These are phyloP conservation scores for Netelia virgata DNA, from an alignment of 2,888 invertebrate species.

Conservation along the genomic window DNA sequence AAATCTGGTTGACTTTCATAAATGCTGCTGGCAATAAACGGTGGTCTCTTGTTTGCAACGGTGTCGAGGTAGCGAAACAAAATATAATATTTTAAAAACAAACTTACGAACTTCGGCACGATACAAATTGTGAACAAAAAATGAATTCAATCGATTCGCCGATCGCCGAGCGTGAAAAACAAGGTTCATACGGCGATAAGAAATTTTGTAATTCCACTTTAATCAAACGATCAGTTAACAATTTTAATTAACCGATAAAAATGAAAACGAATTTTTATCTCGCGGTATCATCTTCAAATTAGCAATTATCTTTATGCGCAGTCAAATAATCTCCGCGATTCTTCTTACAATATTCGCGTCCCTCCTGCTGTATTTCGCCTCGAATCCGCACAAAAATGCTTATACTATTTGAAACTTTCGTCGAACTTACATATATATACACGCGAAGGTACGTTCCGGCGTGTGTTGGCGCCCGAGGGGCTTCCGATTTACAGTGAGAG, in stretches of 20 bases:
- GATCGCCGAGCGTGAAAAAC: too few relatives aligned
- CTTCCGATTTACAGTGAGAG: slow-evolving; percentile 68
- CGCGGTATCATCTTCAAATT: background rate
- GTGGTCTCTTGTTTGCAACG: too few relatives aligned
- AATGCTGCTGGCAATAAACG: too few relatives aligned
- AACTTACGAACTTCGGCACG: background rate
- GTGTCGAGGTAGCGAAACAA: too few relatives aligned
- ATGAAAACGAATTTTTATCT: background rate
- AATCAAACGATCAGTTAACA: background rate
- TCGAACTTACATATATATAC: slow-evolving; percentile 24
- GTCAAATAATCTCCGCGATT: slow-evolving; percentile 1
- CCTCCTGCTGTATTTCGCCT: slow-evolving; percentile 20
- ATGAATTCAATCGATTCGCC: background rate
- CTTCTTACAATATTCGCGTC: slow-evolving; percentile 7
- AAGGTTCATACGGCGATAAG: too few relatives aligned
- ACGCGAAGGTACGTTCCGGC: background rate
- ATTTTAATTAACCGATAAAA: background rate
- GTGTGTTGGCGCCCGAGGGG: slow-evolving; percentile 17
- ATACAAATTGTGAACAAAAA: background rate
- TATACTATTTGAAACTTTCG: slow-evolving; percentile 34
- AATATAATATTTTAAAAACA: background rate
- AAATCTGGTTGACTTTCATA: slow-evolving; percentile 13
- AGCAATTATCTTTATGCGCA: background rate
- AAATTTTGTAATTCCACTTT: background rate
- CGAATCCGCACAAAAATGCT: slow-evolving; percentile 23